Evolutionary conservation across 1,140 invertebrate species (phyloP).

Genomic region (Magallana angulata): DNA sequence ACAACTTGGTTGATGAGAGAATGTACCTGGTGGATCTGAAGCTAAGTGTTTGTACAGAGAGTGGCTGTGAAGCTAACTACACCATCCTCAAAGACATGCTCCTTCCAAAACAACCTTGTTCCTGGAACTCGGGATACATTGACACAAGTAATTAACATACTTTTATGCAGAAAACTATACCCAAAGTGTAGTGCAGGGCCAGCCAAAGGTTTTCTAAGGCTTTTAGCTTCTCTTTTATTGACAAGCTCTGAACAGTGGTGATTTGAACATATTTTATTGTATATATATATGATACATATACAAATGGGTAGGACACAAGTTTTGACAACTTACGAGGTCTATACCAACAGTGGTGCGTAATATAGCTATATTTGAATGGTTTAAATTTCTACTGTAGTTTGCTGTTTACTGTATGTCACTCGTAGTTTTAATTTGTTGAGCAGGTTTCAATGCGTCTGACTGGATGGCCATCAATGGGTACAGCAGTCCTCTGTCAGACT

Average conservation of each 20-base stretch:
- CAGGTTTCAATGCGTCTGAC: constrained; percentile 1
- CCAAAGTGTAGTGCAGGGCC: too few relatives aligned
- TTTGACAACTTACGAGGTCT: too few relatives aligned
- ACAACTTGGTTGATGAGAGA: constrained; percentile 44
- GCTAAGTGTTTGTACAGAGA: constrained; percentile 55
- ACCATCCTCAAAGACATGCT: constrained; percentile 34
- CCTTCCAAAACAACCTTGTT: constrained; percentile 38
- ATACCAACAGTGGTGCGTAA: too few relatives aligned
- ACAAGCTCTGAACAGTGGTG: too few relatives aligned
- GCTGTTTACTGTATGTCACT: too few relatives aligned
- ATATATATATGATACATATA: too few relatives aligned
- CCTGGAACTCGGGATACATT: constrained; percentile 26
- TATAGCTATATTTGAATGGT: too few relatives aligned
- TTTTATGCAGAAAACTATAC: neutral
- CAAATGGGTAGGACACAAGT: too few relatives aligned
- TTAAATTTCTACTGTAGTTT: too few relatives aligned
- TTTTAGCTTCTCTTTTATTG: too few relatives aligned
- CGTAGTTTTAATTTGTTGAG: neutral
- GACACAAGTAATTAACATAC: neutral
- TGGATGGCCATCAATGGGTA: constrained; percentile 34
- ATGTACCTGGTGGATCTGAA: constrained; percentile 52
- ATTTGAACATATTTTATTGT: too few relatives aligned
- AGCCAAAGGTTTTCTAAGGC: too few relatives aligned
- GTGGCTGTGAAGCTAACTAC: constrained; percentile 44
- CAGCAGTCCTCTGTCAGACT: constrained; percentile 20